These are phyloP conservation scores for Tigriopus japonicus DNA, from an alignment of 1,140 invertebrate species.

Conservation along the genomic window DNA sequence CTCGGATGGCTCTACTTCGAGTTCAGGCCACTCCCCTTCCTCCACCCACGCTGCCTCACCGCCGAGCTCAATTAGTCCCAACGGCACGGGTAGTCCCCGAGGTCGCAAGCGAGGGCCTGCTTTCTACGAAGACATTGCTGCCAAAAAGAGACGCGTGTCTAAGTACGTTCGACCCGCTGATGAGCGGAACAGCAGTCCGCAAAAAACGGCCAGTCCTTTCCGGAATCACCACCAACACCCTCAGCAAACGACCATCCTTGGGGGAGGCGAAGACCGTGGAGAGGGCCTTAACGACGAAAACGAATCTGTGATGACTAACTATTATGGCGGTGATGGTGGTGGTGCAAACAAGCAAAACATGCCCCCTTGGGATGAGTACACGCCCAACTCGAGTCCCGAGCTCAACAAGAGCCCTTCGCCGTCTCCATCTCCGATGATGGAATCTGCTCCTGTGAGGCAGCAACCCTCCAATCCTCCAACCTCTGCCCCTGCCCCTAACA, in stretches of 20 bases:
- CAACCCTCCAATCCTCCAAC: neutral
- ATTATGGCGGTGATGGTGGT: neutral
- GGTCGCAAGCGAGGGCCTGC: neutral
- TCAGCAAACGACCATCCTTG: neutral
- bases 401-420: neutral
- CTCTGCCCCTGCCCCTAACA: neutral
- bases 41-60: conserved; percentile 13
- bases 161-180: neutral
- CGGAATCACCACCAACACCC: neutral
- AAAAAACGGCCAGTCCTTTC: neutral
- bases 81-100: neutral
- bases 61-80: conserved; percentile 1
- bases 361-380: no score
- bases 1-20: conserved; percentile 7
- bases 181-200: neutral
- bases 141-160: conserved; percentile 13
- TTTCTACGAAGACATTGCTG: neutral
- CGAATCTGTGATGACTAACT: neutral
- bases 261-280: neutral
- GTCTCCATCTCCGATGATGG: neutral
- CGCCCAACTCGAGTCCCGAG: neutral
- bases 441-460: neutral
- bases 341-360: neutral
- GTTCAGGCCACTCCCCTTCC: conserved; percentile 14
- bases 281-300: neutral